Evolutionary conservation across 2,797 vertebrate genomes (phyloP), one percentile per base, ranked within the genome.

Genomic region (Eutrigla gurnardus): DNA sequence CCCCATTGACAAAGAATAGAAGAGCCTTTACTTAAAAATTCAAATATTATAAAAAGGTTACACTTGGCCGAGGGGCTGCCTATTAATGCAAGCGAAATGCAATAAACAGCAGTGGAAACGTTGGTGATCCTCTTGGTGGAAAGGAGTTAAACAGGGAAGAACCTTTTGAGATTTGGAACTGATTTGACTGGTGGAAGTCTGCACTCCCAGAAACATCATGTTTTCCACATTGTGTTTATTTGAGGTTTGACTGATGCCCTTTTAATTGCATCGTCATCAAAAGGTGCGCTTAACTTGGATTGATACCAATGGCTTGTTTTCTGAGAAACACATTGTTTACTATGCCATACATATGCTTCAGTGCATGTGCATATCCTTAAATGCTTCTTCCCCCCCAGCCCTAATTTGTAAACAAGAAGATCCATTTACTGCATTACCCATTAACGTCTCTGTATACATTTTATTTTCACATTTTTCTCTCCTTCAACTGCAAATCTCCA

Each of bases 401-500:
- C 7, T 50, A 36, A 63, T 72, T 75, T 63, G 65, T 60, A 64
- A 68, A 77, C 69, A 60, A 39, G 18, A 60, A 13, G 13, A 61
- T 73, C 25, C 40, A 14, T 70, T 60, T 10, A 32, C n/a, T 67
- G 52, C 37, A 47, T 68, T 33, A 15, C 42, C 75, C 49, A 59
- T 35, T 66, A 62, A 42, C 18, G 64, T 58, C 15, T 49, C 40
- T 73, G 77, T 55, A 10, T 52, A n/a, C 15, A 14, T 61, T 69
- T 70, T 42, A 58, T 18, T 80, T 46, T 70, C 7, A 1, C 49
- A 33, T 39, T 77, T 75, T 42, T 73, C 57, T 75, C 7, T 0
- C 43, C 53, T 39, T 73, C 53, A 58, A 39, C 47, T 78, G 36
- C 50, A 18, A 42, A 74, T 78, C 50, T 80, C 54, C 57, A 73